Evolutionary conservation across 2,113 vertebrate species (phyloP).

Genomic region (Sialia sialis): DNA sequence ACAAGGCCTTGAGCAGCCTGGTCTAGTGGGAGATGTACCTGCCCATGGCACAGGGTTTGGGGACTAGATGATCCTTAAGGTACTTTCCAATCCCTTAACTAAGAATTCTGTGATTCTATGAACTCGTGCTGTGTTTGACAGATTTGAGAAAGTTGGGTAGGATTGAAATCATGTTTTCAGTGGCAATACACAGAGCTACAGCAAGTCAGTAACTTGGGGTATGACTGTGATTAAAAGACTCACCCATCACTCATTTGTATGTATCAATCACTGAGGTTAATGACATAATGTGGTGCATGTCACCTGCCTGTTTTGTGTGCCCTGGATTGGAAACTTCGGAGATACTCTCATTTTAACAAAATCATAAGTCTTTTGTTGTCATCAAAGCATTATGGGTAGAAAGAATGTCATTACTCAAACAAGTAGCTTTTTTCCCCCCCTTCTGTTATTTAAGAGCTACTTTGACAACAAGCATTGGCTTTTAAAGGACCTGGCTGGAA

Average conservation of each 20-base stretch:
- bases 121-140: not conserved
- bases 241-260: not conserved
- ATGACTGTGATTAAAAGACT: not conserved
- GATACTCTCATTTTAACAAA: not conserved
- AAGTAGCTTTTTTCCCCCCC: rapidly evolving
- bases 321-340: not conserved
- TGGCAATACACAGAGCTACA: not conserved
- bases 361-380: not conserved
- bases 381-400: not conserved
- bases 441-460: not conserved
- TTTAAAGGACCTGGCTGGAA: not conserved
- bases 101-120: not conserved
- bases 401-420: not conserved
- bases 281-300: not conserved
- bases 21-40: not conserved
- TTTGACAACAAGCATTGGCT: not conserved
- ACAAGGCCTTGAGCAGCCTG: not conserved
- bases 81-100: not conserved
- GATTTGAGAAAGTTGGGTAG: rapidly evolving
- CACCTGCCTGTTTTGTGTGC: not conserved
- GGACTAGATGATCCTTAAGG: no score
- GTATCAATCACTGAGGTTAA: not conserved
- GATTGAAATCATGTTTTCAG: not conserved
- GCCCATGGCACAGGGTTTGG: not conserved
- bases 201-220: not conserved